A percentile compares a stretch with the other conserved stretches of the same genome.
These are phyloP conservation scores for Mobula birostris DNA, from an alignment of 2,113 vertebrate genomes.

Conservation along the genomic window DNA sequence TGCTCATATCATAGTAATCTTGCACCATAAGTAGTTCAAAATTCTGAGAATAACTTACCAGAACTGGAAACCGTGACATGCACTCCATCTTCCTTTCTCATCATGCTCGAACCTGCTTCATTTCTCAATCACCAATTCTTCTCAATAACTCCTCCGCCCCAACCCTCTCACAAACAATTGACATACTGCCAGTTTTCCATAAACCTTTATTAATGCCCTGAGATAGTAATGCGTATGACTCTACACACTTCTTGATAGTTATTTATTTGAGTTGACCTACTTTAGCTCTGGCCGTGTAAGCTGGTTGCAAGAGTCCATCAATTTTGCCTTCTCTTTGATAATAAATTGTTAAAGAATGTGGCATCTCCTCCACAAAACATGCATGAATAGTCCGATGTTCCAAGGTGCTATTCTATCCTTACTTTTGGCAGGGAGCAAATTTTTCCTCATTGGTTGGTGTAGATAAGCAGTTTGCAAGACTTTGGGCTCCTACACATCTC, in stretches of 20 bases:
- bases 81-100: not conserved
- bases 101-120: not conserved
- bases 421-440: not conserved
- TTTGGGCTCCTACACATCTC: not conserved
- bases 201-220: not conserved
- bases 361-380: not conserved
- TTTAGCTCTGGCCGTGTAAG: not conserved
- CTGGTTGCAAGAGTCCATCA: not conserved
- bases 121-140: not conserved
- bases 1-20: not conserved
- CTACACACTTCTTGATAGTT: not conserved
- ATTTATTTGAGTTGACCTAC: not conserved
- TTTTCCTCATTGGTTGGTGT: not conserved
- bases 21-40: too few relatives aligned
- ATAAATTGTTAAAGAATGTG: not conserved
- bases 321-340: not conserved
- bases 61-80: not conserved
- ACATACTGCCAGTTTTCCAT: not conserved
- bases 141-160: not conserved
- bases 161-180: not conserved
- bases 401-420: not conserved
- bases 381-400: not conserved
- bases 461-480: not conserved
- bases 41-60: constrained; percentile 13
- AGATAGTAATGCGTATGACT: not conserved